These are phyloP conservation scores for Hirtodrosophila alboralis DNA, from an alignment of 2,888 invertebrate genomes.

Conservation along the genomic window DNA sequence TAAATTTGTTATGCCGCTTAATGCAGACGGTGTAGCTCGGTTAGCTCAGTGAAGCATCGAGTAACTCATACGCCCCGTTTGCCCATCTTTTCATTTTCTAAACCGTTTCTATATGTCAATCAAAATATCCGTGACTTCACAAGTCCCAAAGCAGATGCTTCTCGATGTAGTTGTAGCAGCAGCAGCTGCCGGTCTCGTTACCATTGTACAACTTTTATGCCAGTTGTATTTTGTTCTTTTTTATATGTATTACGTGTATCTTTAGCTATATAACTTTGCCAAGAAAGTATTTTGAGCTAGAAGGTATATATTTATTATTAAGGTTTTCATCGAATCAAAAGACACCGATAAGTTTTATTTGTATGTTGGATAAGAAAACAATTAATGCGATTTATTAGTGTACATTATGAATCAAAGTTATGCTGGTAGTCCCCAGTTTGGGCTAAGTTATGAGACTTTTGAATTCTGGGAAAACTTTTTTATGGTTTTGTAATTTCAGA, in stretches of 20 bases:
- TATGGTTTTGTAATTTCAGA: too few relatives aligned
- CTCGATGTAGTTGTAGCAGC: constrained; percentile 2
- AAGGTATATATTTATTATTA: too few relatives aligned
- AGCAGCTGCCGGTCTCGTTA: constrained; percentile 33
- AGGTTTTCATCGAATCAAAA: too few relatives aligned
- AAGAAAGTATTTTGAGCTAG: too few relatives aligned
- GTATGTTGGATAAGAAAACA: too few relatives aligned
- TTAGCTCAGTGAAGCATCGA: constrained; percentile 2
- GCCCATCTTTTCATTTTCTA: constrained; percentile 1
- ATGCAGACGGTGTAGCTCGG: constrained; percentile 15
- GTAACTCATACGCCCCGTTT: not conserved
- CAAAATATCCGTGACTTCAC: constrained; percentile 8
- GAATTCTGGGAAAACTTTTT: too few relatives aligned
- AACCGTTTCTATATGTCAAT: constrained; percentile 1
- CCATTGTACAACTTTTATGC: constrained; percentile 62
- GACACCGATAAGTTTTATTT: too few relatives aligned
- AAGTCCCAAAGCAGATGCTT: constrained; percentile 1
- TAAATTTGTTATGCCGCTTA: constrained; percentile 58
- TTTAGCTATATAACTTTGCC: not conserved
- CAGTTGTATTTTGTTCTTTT: constrained; percentile 28
- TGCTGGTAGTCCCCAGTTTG: too few relatives aligned
- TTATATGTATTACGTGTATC: constrained; percentile 5
- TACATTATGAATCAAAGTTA: too few relatives aligned
- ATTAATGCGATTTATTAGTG: too few relatives aligned
- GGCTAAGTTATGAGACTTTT: too few relatives aligned